Evolutionary conservation across 2,888 invertebrate genomes (phyloP).

Genomic region (Macrophya alboannulata): DNA sequence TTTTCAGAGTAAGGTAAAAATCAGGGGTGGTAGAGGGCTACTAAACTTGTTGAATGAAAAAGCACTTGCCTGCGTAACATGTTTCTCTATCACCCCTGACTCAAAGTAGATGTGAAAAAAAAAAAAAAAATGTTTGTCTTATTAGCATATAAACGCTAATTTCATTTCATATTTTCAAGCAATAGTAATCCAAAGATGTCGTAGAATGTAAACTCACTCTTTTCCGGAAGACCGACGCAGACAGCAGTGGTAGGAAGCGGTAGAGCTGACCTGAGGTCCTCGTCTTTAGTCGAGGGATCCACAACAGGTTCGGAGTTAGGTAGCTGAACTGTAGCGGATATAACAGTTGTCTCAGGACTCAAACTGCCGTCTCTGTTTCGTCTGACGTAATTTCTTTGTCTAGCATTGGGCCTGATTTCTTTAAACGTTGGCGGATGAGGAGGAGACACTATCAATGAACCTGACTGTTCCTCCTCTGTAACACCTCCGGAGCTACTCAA

Average conservation of each 20-base stretch:
- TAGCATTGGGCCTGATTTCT: conserved; percentile 75
- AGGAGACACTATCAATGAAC: conserved; percentile 77
- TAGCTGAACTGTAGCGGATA: conserved; percentile 56
- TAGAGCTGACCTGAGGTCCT: conserved; percentile 76
- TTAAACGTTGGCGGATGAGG: conserved; percentile 77
- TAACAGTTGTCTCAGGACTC: conserved; percentile 80
- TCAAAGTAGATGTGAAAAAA: background rate
- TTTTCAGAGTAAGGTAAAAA: background rate
- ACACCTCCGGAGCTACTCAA: conserved; percentile 71
- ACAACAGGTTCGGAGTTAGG: conserved; percentile 64
- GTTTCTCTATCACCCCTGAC: conserved; percentile 14
- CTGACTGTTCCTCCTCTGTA: conserved; percentile 78
- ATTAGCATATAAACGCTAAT: conserved; percentile 10
- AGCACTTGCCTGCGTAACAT: background rate
- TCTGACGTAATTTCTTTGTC: conserved; percentile 85
- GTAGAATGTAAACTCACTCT: conserved; percentile 72
- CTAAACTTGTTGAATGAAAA: background rate
- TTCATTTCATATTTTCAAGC: background rate
- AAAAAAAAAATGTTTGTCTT: background rate
- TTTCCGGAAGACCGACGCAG: conserved; percentile 68
- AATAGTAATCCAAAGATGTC: conserved; percentile 71
- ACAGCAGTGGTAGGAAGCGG: conserved; percentile 65
- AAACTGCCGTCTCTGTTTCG: conserved; percentile 84
- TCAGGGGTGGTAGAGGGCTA: conserved; percentile 25
- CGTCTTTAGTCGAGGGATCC: conserved; percentile 76